These are phyloP conservation scores for Drosophila lacteicornis DNA, from an alignment of 1,140 invertebrate species.

Conservation along the genomic window DNA sequence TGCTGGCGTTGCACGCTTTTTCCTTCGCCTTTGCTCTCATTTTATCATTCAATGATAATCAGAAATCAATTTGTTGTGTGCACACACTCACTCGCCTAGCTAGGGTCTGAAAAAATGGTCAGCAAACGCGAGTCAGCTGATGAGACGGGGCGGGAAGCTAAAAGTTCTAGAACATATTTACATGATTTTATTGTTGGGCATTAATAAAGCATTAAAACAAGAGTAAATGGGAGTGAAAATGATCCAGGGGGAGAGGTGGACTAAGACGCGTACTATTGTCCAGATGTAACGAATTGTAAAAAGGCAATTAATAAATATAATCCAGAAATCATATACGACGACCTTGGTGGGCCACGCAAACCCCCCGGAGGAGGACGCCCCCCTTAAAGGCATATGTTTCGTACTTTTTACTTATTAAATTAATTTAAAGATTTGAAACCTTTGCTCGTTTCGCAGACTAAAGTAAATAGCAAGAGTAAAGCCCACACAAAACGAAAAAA, in stretches of 20 bases:
- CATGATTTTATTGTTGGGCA: no score
- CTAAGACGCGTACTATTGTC: no score
- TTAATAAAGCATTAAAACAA: no score
- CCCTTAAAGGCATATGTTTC: constrained; percentile 23
- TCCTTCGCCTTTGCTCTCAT: constrained; percentile 43
- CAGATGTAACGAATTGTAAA: no score
- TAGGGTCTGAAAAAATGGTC: constrained; percentile 36
- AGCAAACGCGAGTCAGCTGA: constrained; percentile 61
- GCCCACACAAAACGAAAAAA: constrained; percentile 8
- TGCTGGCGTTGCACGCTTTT: constrained; percentile 12
- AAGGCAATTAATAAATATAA: constrained; percentile 40
- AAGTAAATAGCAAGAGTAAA: constrained; percentile 69
- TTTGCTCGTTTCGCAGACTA: constrained; percentile 70
- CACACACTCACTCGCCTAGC: constrained; percentile 8
- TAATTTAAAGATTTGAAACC: constrained; percentile 74
- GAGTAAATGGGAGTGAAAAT: no score
- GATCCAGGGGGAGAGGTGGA: no score
- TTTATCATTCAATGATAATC: constrained; percentile 80
- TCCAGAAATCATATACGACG: constrained; percentile 6
- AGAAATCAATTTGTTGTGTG: constrained; percentile 78
- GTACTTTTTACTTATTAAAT: constrained; percentile 69
- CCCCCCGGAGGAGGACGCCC: neutral
- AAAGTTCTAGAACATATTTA: neutral
- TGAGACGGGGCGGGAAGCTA: neutral
- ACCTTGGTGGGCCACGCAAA: no score